Evolutionary conservation across 2,113 vertebrate genomes (phyloP).

Genomic region (Enhydra lutris): DNA sequence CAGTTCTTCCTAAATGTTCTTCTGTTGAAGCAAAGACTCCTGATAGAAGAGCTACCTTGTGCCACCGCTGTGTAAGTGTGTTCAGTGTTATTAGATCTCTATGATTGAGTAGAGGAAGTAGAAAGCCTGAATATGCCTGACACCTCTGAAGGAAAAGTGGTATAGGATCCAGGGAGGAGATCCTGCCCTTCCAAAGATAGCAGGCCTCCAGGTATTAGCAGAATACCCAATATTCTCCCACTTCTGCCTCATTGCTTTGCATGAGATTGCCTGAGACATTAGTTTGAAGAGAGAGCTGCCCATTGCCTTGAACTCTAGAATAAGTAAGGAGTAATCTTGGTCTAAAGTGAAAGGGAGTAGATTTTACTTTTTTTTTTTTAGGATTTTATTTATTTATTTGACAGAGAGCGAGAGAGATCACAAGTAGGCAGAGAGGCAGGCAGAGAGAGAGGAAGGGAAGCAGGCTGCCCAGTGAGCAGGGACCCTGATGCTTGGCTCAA

Average conservation of each 20-base stretch:
- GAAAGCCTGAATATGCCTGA: not conserved
- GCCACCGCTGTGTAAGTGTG: not conserved
- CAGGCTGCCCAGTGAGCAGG: too few relatives aligned
- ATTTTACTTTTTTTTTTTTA: too few relatives aligned
- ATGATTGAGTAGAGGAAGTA: not conserved
- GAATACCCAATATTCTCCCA: not conserved
- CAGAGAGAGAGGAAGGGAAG: too few relatives aligned
- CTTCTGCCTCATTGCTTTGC: not conserved
- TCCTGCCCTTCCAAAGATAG: not conserved
- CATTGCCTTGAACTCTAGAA: not conserved
- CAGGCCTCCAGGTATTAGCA: not conserved
- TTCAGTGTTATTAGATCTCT: not conserved
- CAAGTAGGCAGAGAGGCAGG: too few relatives aligned
- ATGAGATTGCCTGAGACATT: not conserved
- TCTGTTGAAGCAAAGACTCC: not conserved
- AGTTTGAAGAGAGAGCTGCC: not conserved
- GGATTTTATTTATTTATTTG: too few relatives aligned
- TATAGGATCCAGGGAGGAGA: not conserved
- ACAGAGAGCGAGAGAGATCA: too few relatives aligned
- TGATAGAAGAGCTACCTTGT: not conserved
- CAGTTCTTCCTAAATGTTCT: not conserved
- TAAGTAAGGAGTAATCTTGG: not conserved
- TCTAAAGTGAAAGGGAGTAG: not conserved
- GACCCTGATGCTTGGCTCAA: too few relatives aligned
- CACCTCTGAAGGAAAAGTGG: not conserved